Evolutionary conservation across 2,888 invertebrate species (phyloP), one percentile per base, ranked within the genome.

Genomic region (Campopleginae sp.): DNA sequence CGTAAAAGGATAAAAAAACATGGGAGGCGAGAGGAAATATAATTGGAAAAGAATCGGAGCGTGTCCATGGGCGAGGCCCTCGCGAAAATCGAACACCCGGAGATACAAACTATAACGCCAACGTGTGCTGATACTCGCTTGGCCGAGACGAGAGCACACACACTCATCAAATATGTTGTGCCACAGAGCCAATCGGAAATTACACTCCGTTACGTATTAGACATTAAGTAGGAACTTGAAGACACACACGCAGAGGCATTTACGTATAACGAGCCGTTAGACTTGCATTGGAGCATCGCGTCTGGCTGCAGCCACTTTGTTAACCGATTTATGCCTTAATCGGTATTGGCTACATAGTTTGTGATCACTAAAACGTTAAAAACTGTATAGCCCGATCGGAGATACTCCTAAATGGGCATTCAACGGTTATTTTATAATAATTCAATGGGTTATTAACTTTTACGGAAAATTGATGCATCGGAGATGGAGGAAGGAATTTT

Each of bases 11-110:
- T 68, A 46, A 33, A 61, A 61, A 46, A 17, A 17, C 10, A 38
- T 33, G 70, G 33, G 33, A 33, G 33, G 3, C 70, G 48, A 19
- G 12, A 23, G 75, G 51, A 72, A 74, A 27, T 66, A 81, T 81
- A 78, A 78, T 85, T 81, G 61, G 78, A 78, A 70, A 70, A 75
- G 78, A 85, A 85, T 85, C 85, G 85, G 85, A 85, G 85, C 85
- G 81, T 85, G 78, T 85, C 85, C 54, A 66, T 81, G 74, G 84
- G 84, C 81, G 84, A 84, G 84, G 81, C 78, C 48, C 74, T 72
- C 44, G 66, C 23, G 48, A 54, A 46, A 68, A 19, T 27, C n/a
- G 17, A 38, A 23, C 38, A 23, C 33, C 42, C 8, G 27, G 19
- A 61, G 61, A 44, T 74, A 23, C 17, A 58, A 72, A 72, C n/a